Conservation (phyloP, 2,888 invertebrate genomes). For the Alloscopus bannaensis region DNA sequence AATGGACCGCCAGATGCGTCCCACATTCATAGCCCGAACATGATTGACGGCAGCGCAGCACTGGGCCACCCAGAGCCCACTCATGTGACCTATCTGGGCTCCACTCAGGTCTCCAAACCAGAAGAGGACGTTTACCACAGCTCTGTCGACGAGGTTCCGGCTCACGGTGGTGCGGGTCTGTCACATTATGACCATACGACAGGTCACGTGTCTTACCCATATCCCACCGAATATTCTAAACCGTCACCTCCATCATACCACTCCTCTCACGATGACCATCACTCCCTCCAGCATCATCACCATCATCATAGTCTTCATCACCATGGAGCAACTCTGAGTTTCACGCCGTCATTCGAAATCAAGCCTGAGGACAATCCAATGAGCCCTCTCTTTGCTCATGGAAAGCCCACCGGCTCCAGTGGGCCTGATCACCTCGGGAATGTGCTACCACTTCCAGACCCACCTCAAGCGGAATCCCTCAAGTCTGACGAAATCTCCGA, state of each 20-base stretch:
- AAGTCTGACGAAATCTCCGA: too few species aligned
- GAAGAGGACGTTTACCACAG: constrained; percentile 40
- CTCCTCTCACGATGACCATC: constrained; percentile 19
- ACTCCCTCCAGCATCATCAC: constrained; percentile 30
- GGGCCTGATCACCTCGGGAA: too few species aligned
- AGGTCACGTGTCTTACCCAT: too few species aligned
- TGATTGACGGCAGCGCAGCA: constrained; percentile 35
- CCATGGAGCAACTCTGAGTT: neutral
- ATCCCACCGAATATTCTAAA: neutral
- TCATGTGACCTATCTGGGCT: neutral
- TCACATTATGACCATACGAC: constrained; percentile 10
- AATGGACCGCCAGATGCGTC: constrained; percentile 54
- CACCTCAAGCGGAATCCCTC: too few species aligned
- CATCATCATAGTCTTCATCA: constrained; percentile 22
- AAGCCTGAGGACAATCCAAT: neutral
- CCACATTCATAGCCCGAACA: constrained; percentile 61
- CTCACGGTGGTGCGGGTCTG: constrained; percentile 24
- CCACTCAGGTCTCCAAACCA: constrained; percentile 3
- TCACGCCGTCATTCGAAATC: constrained; percentile 2
- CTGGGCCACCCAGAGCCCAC: neutral
- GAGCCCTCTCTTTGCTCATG: too few species aligned
- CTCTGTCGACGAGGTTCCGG: constrained; percentile 50
- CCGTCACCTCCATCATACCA: constrained; percentile 15
- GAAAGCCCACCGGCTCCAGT: too few species aligned
- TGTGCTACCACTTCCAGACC: too few species aligned